Evolutionary conservation across 2,797 vertebrate species (phyloP), one percentile per base, ranked within the genome.

Genomic region (Gallinago nigripennis): DNA sequence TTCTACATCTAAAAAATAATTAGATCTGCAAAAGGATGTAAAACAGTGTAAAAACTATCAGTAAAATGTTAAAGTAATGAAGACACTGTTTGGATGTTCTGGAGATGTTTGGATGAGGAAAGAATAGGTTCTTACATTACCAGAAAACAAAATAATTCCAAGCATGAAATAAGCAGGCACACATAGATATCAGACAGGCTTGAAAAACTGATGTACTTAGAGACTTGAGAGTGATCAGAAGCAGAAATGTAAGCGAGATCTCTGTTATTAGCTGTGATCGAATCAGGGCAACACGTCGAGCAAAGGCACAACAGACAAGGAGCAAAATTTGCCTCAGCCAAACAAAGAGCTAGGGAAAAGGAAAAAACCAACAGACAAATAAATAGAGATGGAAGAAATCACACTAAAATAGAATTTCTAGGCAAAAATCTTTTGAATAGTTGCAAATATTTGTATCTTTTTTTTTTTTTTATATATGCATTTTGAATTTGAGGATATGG

Each of bases 361-460:
- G 25, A 27, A n/a, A 37, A 33, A 16, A 11, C 4, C 16, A 13
- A 27, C 0, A 2, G 56, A 6, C 1, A 33, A 56, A 53, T 39
- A 39, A 39, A 39, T 39, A 39, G 39, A 72, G 24, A 1, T 39
- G 19, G 27, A 70, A 43, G n/a, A 81, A 86, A 77, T 33, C 24
- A 37, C 8, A 48, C 8, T 63, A 8, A 86, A 77, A 4, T 0
- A 45, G 33, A 43, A 37, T 78, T 65, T 61, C 13, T 39, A 33
- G 13, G 31, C 23, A 28, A 57, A 76, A 68, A 30, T 4, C 1
- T 17, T 23, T 7, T 63, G 15, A 75, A 58, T 12, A 51, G 7
- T 9, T n/a, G 20, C 6, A 56, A 37, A 12, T n/a, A 45, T 13
- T 16, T 72, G 5, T 46, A 23, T 9, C 14, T 41, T 50, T 46